Percentiles rank a stretch among this genome's conserved stretches.
These are phyloP conservation scores for Lithobates sylvaticus DNA, from an alignment of 2,797 vertebrate genomes.

Conservation along the genomic window DNA sequence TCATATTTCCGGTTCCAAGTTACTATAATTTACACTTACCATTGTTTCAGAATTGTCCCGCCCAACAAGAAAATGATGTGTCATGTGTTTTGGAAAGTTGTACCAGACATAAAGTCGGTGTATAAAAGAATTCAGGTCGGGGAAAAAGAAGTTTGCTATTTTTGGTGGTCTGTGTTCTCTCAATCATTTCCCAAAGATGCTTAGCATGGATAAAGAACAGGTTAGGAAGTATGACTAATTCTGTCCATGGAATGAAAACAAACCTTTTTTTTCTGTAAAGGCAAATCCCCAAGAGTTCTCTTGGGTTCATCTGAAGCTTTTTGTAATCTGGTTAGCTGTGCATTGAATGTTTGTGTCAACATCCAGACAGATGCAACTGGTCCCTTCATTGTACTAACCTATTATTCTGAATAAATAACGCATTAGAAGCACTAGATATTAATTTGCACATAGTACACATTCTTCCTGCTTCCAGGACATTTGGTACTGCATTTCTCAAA, in stretches of 20 bases:
- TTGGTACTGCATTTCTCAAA: no score
- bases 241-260: slow-evolving; percentile 35
- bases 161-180: slow-evolving; percentile 21
- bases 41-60: slow-evolving; percentile 2
- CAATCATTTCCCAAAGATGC: slow-evolving; percentile 39
- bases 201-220: slow-evolving; percentile 14
- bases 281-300: slow-evolving; percentile 13
- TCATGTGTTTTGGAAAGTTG: slow-evolving; percentile 21
- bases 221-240: slow-evolving; percentile 54
- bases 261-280: background rate
- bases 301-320: slow-evolving; percentile 48
- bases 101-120: slow-evolving; percentile 14
- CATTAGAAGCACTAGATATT: background rate
- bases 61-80: slow-evolving; percentile 1
- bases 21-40: background rate
- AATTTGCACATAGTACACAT: background rate
- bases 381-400: background rate
- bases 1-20: background rate
- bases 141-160: slow-evolving; percentile 1
- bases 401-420: slow-evolving; percentile 4
- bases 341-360: background rate
- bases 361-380: background rate
- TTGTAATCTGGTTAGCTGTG: background rate
- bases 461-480: no score
- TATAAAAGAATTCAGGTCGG: slow-evolving; percentile 8